Percentiles rank a stretch among this genome's conserved stretches.
phyloP scores from a whole-genome alignment of 2,113 vertebrate genomes.

The Calidris pygmaea region DNA sequence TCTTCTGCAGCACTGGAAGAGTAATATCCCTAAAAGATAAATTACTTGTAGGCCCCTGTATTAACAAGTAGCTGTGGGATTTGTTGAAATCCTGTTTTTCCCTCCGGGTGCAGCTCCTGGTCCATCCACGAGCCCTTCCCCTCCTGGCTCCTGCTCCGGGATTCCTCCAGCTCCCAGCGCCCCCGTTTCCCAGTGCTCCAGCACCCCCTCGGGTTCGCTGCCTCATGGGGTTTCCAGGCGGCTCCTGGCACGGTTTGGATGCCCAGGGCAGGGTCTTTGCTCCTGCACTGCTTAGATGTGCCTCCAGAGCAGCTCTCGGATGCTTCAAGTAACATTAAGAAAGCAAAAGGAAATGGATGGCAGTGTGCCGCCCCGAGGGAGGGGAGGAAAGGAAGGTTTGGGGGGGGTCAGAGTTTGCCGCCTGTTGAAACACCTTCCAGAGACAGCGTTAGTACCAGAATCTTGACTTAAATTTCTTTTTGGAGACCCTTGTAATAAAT shows the following conservation, averaged over 20 bases:
- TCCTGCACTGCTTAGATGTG: rapidly evolving
- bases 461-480: background rate
- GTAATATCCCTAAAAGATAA: background rate
- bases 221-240: too few relatives aligned
- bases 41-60: too few relatives aligned
- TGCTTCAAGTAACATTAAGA: background rate
- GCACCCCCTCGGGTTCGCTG: background rate
- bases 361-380: background rate
- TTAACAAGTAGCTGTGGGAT: background rate
- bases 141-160: background rate
- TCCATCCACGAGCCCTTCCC: background rate
- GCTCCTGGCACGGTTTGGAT: rapidly evolving
- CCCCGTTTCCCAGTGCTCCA: rapidly evolving
- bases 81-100: background rate
- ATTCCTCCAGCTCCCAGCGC: background rate
- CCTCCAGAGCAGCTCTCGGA: background rate
- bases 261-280: background rate
- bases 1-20: background rate
- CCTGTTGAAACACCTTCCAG: background rate
- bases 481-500: background rate
- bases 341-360: background rate
- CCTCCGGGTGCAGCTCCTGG: background rate
- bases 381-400: background rate
- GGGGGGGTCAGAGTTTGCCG: background rate
- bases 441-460: background rate